These are phyloP conservation scores for Anabas testudineus DNA, from an alignment of 2,797 vertebrate species.

Conservation along the genomic window DNA sequence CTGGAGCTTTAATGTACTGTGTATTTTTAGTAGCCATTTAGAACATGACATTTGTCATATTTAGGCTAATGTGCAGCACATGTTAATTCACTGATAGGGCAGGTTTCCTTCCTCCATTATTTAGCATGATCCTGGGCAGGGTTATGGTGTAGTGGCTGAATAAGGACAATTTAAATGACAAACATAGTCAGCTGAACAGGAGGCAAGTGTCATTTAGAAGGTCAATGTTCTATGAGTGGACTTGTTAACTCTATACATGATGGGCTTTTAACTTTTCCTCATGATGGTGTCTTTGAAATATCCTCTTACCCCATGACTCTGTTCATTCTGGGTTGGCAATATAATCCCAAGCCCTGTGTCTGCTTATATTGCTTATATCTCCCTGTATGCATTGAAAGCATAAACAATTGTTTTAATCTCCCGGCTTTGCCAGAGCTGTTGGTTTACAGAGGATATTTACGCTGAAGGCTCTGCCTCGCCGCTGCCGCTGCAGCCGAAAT, in stretches of 20 bases:
- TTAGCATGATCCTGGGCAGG: conserved; percentile 22
- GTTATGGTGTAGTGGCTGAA: conserved; percentile 28
- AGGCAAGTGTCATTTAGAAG: conserved; percentile 68
- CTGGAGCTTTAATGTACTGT: not conserved
- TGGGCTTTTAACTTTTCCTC: conserved; percentile 44
- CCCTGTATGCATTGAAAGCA: conserved; percentile 20
- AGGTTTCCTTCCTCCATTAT: conserved; percentile 30
- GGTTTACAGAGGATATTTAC: conserved; percentile 40
- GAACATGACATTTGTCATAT: not conserved
- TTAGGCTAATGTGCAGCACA: not conserved
- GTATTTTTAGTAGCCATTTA: not conserved
- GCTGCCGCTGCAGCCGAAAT: conserved; percentile 18
- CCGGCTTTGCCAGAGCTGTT: not conserved
- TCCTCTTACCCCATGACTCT: conserved; percentile 4
- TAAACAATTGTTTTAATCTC: conserved; percentile 56
- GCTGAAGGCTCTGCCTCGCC: conserved; percentile 2
- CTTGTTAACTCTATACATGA: conserved; percentile 35
- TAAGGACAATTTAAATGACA: conserved; percentile 63
- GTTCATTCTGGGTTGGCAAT: conserved; percentile 12
- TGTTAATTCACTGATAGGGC: conserved; percentile 4
- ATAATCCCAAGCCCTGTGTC: conserved; percentile 16
- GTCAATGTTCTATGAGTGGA: conserved; percentile 49
- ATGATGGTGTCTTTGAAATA: conserved; percentile 9
- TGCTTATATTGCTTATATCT: conserved; percentile 27
- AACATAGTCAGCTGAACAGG: conserved; percentile 51